phyloP scores from a whole-genome alignment of 2,888 invertebrate genomes.

The Dryadula phaetusa region DNA sequence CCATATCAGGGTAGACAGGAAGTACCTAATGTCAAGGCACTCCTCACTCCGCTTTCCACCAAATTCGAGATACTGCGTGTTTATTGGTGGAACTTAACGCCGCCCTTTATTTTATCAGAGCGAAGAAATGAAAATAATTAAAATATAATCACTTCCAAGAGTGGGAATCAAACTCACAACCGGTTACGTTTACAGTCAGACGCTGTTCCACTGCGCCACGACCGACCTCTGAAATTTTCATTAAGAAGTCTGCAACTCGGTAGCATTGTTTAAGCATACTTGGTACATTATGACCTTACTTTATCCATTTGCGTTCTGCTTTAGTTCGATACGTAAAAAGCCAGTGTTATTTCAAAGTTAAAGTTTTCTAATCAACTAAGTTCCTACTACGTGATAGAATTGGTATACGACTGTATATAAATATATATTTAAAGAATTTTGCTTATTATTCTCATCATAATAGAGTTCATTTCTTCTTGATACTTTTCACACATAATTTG shows the following conservation, averaged over 20 bases:
- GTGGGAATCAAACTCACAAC: background rate
- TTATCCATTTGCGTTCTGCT: background rate
- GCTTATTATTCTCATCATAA: background rate
- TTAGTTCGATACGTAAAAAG: slow-evolving; percentile 9
- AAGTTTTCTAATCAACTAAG: slow-evolving; percentile 9
- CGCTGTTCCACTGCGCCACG: background rate
- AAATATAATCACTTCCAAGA: no score
- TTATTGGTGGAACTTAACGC: no score
- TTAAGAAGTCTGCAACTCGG: background rate
- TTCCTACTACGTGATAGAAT: background rate
- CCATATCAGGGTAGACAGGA: no score
- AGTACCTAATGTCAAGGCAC: no score
- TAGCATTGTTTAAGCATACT: background rate
- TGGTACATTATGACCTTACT: background rate
- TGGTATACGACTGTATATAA: background rate
- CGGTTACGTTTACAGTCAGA: background rate
- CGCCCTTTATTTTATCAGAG: no score
- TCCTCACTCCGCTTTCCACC: no score
- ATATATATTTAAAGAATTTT: background rate
- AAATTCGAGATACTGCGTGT: no score
- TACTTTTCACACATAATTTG: background rate
- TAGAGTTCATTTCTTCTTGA: background rate
- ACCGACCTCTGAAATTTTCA: no score
- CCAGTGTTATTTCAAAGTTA: background rate
- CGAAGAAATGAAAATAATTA: no score